Conservation (phyloP, 2,888 invertebrate genomes). For the Vesta saturnalis region DNA sequence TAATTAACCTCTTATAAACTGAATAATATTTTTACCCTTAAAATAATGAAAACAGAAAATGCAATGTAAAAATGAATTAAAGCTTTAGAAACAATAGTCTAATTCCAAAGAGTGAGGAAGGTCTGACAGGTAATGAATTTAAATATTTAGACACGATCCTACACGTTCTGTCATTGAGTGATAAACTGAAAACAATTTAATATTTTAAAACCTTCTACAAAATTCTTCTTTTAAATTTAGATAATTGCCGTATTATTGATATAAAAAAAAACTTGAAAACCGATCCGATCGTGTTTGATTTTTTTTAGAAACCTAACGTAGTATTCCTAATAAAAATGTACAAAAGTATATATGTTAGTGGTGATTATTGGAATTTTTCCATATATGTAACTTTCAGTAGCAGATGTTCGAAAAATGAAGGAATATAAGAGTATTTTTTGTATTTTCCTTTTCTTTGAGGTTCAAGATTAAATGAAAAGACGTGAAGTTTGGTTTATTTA, state of each 20-base stretch:
- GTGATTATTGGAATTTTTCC: not conserved
- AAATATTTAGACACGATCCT: not conserved
- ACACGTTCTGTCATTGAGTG: not conserved
- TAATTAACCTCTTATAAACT: no score
- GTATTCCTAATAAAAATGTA: not conserved
- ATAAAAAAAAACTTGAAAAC: not conserved
- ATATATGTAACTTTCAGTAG: not conserved
- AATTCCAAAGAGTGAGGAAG: not conserved
- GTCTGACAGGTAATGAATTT: slow-evolving; percentile 8
- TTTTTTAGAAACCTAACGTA: no score
- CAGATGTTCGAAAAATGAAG: not conserved
- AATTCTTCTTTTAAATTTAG: not conserved
- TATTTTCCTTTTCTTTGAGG: not conserved
- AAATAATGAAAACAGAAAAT: no score
- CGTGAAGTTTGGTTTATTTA: not conserved
- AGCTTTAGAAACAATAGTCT: not conserved
- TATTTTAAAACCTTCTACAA: not conserved
- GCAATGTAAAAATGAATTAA: no score
- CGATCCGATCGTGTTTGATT: no score
- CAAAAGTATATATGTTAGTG: not conserved
- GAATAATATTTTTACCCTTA: no score
- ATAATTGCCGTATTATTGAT: not conserved
- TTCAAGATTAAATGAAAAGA: not conserved
- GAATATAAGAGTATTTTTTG: not conserved
- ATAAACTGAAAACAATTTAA: not conserved